phyloP scores from a whole-genome alignment of 2,797 vertebrate species.

The Epinephelus malabaricus region DNA sequence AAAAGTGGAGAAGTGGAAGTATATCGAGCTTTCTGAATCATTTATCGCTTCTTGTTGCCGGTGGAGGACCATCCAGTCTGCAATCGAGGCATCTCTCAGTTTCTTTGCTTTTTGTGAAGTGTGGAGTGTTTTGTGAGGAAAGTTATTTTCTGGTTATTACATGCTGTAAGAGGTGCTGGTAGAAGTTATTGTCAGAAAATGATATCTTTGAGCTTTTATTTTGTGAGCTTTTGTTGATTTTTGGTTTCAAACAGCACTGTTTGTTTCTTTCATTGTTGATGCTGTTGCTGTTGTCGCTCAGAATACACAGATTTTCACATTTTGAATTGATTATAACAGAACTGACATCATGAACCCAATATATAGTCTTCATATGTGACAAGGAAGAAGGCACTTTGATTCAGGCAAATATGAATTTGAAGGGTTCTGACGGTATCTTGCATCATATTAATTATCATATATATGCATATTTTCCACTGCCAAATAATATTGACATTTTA shows the following conservation, averaged over 20 bases:
- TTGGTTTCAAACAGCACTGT: constrained; percentile 10
- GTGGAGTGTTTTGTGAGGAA: constrained; percentile 54
- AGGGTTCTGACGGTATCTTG: constrained; percentile 2
- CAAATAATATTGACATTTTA: constrained; percentile 30
- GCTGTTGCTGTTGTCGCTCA: constrained; percentile 28
- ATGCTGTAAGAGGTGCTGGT: constrained; percentile 33
- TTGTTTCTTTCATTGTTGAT: neutral
- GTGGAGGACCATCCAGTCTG: constrained; percentile 1
- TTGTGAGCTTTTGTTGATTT: constrained; percentile 18
- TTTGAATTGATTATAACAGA: neutral
- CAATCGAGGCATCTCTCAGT: neutral
- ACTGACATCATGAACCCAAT: neutral
- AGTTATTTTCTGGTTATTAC: constrained; percentile 43
- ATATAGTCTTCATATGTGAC: neutral
- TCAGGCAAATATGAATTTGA: constrained; percentile 1
- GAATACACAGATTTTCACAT: neutral
- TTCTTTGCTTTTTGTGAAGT: constrained; percentile 58
- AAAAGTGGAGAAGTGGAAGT: neutral
- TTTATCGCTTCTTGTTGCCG: neutral
- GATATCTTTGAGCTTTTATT: constrained; percentile 35
- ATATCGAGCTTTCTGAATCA: constrained; percentile 5
- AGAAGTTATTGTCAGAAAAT: constrained; percentile 23
- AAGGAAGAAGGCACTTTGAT: constrained; percentile 18
- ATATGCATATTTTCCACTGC: constrained; percentile 42
- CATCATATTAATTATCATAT: constrained; percentile 6